phyloP scores from a whole-genome alignment of 2,888 invertebrate genomes.

The Lasioglossum figueresi region DNA sequence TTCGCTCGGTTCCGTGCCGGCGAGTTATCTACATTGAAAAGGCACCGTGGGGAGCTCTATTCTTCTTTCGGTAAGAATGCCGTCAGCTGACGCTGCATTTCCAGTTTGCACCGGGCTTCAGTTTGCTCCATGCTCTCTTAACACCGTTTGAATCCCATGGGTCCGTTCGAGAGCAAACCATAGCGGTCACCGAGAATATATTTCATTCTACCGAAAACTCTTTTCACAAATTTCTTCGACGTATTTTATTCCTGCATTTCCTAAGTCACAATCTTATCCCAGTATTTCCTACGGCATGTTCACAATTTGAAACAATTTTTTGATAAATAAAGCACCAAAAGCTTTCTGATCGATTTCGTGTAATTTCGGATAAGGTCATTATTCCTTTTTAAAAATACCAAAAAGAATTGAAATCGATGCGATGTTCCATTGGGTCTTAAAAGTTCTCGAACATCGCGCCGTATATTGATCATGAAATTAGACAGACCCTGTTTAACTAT shows the following conservation, averaged over 20 bases:
- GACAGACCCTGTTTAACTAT: too few relatives aligned
- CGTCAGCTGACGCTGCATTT: not conserved
- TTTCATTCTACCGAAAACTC: not conserved
- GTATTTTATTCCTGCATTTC: not conserved
- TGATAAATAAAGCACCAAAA: too few relatives aligned
- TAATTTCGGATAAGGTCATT: too few relatives aligned
- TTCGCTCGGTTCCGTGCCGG: conserved; percentile 7
- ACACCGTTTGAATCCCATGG: not conserved
- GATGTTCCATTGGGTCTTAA: too few relatives aligned
- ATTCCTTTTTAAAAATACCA: not conserved
- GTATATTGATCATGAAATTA: too few relatives aligned
- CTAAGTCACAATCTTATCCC: too few relatives aligned
- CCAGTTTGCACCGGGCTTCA: not conserved
- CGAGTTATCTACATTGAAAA: conserved; percentile 61
- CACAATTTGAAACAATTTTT: too few relatives aligned
- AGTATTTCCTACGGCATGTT: too few relatives aligned
- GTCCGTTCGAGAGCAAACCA: not conserved
- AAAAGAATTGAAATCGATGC: too few relatives aligned
- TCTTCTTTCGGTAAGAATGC: conserved; percentile 10
- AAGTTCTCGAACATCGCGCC: too few relatives aligned
- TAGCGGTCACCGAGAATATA: not conserved
- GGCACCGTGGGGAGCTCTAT: conserved; percentile 15
- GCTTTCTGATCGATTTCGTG: too few relatives aligned
- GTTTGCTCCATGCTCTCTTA: not conserved
- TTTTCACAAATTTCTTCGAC: not conserved